These are phyloP conservation scores for Periplaneta americana DNA, from an alignment of 1,140 invertebrate genomes.

Conservation along the genomic window DNA sequence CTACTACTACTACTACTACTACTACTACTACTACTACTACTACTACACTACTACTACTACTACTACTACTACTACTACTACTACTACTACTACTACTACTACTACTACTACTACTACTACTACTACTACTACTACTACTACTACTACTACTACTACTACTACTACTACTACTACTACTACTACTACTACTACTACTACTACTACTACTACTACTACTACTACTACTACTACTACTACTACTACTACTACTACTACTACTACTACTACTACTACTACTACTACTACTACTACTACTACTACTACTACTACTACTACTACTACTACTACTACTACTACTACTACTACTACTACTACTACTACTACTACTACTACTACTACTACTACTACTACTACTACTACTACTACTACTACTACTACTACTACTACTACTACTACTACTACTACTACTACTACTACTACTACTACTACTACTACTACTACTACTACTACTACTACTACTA, in stretches of 20 bases:
- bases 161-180: not conserved
- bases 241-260: not conserved
- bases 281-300: conserved; percentile 20
- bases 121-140: not conserved
- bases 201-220: not conserved
- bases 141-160: not conserved
- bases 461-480: conserved; percentile 12
- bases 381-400: conserved; percentile 12
- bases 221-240: not conserved
- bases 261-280: not conserved
- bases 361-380: conserved; percentile 12
- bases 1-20: not conserved
- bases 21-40: not conserved
- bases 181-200: not conserved
- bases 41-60: no score
- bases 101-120: not conserved
- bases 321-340: conserved; percentile 18
- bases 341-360: conserved; percentile 17
- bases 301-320: conserved; percentile 18
- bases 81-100: not conserved
- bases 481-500: conserved; percentile 12
- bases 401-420: conserved; percentile 12
- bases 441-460: conserved; percentile 12
- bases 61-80: no score
- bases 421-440: conserved; percentile 12